Percentiles rank a stretch among this genome's conserved stretches.
Evolutionary conservation across 2,888 invertebrate species (phyloP).

Genomic region (Trypoxylon attenuatum): DNA sequence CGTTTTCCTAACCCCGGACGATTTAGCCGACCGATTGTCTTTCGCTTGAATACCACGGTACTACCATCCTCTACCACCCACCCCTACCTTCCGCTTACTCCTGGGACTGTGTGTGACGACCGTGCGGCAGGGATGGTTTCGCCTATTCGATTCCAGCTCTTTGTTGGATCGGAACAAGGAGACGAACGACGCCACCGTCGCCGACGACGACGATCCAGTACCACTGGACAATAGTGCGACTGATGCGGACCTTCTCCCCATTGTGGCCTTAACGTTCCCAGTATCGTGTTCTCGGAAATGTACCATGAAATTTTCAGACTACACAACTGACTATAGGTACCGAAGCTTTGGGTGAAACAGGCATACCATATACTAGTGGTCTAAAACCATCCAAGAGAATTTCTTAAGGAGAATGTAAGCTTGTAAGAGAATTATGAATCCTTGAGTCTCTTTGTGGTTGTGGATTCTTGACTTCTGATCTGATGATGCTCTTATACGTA

Average conservation of each 20-base stretch:
- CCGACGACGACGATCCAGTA: slow-evolving; percentile 19
- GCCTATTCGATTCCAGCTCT: slow-evolving; percentile 46
- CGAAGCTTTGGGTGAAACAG: too few relatives aligned
- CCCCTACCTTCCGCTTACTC: neutral
- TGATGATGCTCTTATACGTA: too few relatives aligned
- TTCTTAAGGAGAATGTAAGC: too few relatives aligned
- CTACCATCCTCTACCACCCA: slow-evolving; percentile 23
- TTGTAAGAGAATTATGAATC: too few relatives aligned
- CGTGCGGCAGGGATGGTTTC: slow-evolving; percentile 43
- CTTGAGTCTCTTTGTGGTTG: too few relatives aligned
- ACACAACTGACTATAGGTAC: too few relatives aligned
- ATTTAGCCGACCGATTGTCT: slow-evolving; percentile 64
- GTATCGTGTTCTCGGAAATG: too few relatives aligned
- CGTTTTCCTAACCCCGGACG: slow-evolving; percentile 56
- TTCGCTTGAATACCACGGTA: slow-evolving; percentile 53
- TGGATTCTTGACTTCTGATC: too few relatives aligned
- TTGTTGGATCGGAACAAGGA: slow-evolving; percentile 37
- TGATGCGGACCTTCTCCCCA: slow-evolving; percentile 33
- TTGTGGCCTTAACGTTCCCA: slow-evolving; percentile 35
- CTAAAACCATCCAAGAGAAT: too few relatives aligned
- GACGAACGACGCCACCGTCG: slow-evolving; percentile 12
- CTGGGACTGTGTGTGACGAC: slow-evolving; percentile 15
- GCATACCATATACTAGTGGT: too few relatives aligned
- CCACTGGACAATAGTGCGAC: slow-evolving; percentile 32
- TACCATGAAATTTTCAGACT: too few relatives aligned